Evolutionary conservation across 2,888 invertebrate genomes (phyloP), one percentile per base, ranked within the genome.

Genomic region (Eueremaeus valkanovi): DNA sequence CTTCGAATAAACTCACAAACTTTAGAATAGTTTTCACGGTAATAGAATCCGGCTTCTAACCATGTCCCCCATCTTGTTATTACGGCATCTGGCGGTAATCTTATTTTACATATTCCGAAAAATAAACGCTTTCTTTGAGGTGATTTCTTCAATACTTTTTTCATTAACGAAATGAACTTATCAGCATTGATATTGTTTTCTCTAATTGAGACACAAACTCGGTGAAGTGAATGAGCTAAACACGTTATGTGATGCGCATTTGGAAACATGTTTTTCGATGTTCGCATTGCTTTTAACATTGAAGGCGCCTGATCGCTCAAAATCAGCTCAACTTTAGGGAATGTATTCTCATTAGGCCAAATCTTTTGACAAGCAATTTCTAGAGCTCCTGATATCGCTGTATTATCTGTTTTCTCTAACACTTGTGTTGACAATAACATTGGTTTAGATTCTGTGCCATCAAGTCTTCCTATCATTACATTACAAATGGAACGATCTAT

Each of bases 1-100:
- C 18, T 21, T n/a, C 18, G 6, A 18, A 51, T 21, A 18, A 51
- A 51, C 6, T 18, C 21, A 5, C 18, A 11, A 18, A 51, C 18
- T 51, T 8, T 11, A 80, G 79, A 42, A 42, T 61, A 78, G 58
- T 79, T 33, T 40, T 76, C 55, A 5, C 49, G 66, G 27, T 81
- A 81, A 75, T 79, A 83, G 8, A 77, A 75, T n/a, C 80, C 80
- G 0, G 81, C 80, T 11, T 80, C 73, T 11, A 83, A 73, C 81
- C 82, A 82, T 16, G 81, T 82, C 42, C 79, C 79, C 81, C 82
- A 82, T 21, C 81, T 75, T 21, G 82, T 82, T 33, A 81, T 36
- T 42, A 81, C 79, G 63, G 82, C 80, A 75, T 81, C 78, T 49
- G 81, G 82, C 5, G 82, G 82, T 72, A 82, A 75, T 51, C 78